Evolutionary conservation across 2,888 invertebrate genomes (phyloP).

Genomic region (Hymenopus coronatus): DNA sequence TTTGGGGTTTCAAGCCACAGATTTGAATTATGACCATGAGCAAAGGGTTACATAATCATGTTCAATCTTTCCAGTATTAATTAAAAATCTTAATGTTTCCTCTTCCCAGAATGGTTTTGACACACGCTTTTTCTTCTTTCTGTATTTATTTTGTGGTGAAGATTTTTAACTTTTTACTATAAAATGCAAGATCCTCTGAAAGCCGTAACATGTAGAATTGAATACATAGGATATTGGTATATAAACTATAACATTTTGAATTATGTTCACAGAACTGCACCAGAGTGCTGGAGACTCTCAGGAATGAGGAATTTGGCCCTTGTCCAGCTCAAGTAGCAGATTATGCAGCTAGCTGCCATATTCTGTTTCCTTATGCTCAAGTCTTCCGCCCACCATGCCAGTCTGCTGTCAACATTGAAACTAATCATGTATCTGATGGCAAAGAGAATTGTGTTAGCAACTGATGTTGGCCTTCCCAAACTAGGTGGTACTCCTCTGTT

Average conservation of each 20-base stretch:
- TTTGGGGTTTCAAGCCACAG: too few species aligned
- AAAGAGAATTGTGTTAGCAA: slow-evolving; percentile 44
- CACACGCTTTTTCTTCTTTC: too few species aligned
- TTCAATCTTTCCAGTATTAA: too few species aligned
- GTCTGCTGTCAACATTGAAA: slow-evolving; percentile 34
- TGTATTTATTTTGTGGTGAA: too few species aligned
- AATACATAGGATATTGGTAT: too few species aligned
- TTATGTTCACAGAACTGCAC: slow-evolving; percentile 68
- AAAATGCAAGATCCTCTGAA: too few species aligned
- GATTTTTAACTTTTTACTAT: too few species aligned
- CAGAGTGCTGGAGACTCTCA: slow-evolving; percentile 73
- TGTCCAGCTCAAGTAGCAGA: slow-evolving; percentile 64
- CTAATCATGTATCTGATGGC: slow-evolving; percentile 40
- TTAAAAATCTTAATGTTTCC: too few species aligned
- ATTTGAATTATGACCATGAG: too few species aligned
- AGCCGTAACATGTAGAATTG: too few species aligned
- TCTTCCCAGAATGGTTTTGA: too few species aligned
- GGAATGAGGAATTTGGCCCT: slow-evolving; percentile 75
- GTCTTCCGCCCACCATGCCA: slow-evolving; percentile 57
- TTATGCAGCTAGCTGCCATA: slow-evolving; percentile 70
- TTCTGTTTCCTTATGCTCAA: slow-evolving; percentile 74
- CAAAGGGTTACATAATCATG: too few species aligned
- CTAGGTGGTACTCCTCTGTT: slow-evolving; percentile 21
- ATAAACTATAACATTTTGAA: neutral
- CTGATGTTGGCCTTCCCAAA: slow-evolving; percentile 39